These are phyloP conservation scores for Lampris megalopsis DNA, from an alignment of 2,113 vertebrate genomes.

Conservation along the genomic window DNA sequence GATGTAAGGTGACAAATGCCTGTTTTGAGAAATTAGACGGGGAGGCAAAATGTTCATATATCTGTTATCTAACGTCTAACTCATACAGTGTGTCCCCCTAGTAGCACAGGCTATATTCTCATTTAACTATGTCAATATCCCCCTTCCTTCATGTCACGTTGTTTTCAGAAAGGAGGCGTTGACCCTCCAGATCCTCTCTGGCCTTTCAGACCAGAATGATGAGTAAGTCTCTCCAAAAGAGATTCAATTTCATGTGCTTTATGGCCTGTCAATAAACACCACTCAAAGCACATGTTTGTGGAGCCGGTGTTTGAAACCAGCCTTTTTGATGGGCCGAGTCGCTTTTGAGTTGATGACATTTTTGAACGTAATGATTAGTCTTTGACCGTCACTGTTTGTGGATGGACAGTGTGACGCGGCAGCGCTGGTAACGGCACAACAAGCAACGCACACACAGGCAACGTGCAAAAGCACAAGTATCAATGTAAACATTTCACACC, in stretches of 20 bases:
- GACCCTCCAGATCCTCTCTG: slow-evolving; percentile 84
- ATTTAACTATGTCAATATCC: slow-evolving; percentile 68
- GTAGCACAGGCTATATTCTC: slow-evolving; percentile 48
- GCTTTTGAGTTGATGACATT: not conserved
- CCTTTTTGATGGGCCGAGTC: not conserved
- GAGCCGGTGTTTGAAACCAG: slow-evolving; percentile 17
- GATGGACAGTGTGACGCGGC: not conserved
- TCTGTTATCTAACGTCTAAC: not conserved
- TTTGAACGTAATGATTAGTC: not conserved
- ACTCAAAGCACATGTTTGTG: slow-evolving; percentile 38
- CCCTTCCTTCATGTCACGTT: slow-evolving; percentile 76
- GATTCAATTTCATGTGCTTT: slow-evolving; percentile 62
- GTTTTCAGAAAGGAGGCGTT: slow-evolving; percentile 87
- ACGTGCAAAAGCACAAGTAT: not conserved
- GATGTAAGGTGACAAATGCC: slow-evolving; percentile 14
- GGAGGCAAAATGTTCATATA: slow-evolving; percentile 11
- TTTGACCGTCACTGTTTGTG: slow-evolving; percentile 11
- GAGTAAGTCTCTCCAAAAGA: slow-evolving; percentile 79
- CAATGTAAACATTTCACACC: slow-evolving; percentile 5
- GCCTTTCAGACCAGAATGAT: slow-evolving; percentile 83
- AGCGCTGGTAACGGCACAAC: not conserved
- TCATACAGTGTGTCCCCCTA: slow-evolving; percentile 47
- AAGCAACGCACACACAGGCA: not conserved
- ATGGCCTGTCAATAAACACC: slow-evolving; percentile 30
- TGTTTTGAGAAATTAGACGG: slow-evolving; percentile 15